Base-by-base conservation (phyloP, 2,797 vertebrate species). In the Xyrichtys novacula region DNA sequence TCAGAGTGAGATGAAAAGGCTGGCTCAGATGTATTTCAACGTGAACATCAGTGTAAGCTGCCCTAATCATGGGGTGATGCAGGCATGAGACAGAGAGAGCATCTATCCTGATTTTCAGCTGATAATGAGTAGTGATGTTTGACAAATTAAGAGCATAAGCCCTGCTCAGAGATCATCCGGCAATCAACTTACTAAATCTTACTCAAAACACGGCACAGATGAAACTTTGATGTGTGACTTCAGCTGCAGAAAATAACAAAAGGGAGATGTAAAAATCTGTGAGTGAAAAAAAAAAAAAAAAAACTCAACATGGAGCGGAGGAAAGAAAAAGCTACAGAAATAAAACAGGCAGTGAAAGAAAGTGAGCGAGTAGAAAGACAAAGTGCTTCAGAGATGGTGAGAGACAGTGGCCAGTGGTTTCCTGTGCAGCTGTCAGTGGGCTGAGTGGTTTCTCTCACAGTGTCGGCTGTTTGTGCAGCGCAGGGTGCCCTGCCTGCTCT, bases 371-470 rank as follows among this genome's bases (percentile, higher is more conserved):
- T 57, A 50, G 40, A 62, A 74, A 83, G 80, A 85, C 67, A 78
- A 78, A 82, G 85, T 62, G 81, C 57, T 55, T 61, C 47, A 78
- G 72, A 74, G 73, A 84, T 74, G 60, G 57, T n/a, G 57, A 74
- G 79, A 86, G 71, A 85, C 83, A 71, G 81, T 75, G 80, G 84
- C 83, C 89, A 74, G 85, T 68, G 85, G 87, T 87, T 89, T 85
- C 76, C 78, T 78, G 68, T 71, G 81, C 85, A 87, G 90, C 93
- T 92, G 93, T 93, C 92, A 93, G 78, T 32, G 75, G 71, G 74
- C 60, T 83, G 85, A 92, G 89, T 93, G 91, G 81, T 92, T 94
- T 93, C 84, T 90, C 80, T 93, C 90, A 90, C 65, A 85, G 83
- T 74, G 80, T 68, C 49, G 78, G 75, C 75, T 91, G 91, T 93